These are phyloP conservation scores for Cyclura pinguis DNA, from an alignment of 2,797 vertebrate genomes.

Conservation along the genomic window DNA sequence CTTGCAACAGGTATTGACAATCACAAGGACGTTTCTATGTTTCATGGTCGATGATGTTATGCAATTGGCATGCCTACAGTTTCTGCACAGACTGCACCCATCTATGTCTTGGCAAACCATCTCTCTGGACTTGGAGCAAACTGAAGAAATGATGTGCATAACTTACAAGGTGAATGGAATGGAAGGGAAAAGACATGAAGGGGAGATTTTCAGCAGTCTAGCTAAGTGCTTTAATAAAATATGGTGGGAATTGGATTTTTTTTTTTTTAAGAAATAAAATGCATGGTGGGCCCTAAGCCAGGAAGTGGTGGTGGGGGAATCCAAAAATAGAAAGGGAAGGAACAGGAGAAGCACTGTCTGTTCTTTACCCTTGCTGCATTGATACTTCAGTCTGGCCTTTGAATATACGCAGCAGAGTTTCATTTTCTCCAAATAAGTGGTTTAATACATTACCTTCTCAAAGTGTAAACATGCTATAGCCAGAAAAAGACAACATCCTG, in stretches of 20 bases:
- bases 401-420: constrained; percentile 22
- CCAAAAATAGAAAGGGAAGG: constrained; percentile 20
- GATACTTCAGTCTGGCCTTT: not conserved
- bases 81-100: not conserved
- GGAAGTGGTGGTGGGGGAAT: constrained; percentile 7
- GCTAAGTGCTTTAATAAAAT: constrained; percentile 43
- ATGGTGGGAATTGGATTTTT: constrained; percentile 22
- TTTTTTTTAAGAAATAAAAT: not conserved
- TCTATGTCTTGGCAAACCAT: constrained; percentile 15
- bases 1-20: not conserved
- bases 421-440: not conserved
- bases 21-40: not conserved
- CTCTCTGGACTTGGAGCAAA: not conserved
- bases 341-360: constrained; percentile 19
- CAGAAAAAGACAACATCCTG: not conserved
- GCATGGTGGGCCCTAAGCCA: not conserved
- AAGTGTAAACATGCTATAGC: constrained; percentile 16
- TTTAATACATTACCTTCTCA: not conserved
- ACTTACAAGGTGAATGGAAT: constrained; percentile 18
- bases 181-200: constrained; percentile 8
- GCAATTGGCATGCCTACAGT: constrained; percentile 26
- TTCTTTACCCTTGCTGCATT: constrained; percentile 13
- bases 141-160: constrained; percentile 16
- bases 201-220: constrained; percentile 15
- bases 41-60: constrained; percentile 22